A percentile compares a stretch with the other conserved stretches of the same genome.
These are phyloP conservation scores for Cotesia vestalis DNA, from an alignment of 1,140 invertebrate species.

Conservation along the genomic window DNA sequence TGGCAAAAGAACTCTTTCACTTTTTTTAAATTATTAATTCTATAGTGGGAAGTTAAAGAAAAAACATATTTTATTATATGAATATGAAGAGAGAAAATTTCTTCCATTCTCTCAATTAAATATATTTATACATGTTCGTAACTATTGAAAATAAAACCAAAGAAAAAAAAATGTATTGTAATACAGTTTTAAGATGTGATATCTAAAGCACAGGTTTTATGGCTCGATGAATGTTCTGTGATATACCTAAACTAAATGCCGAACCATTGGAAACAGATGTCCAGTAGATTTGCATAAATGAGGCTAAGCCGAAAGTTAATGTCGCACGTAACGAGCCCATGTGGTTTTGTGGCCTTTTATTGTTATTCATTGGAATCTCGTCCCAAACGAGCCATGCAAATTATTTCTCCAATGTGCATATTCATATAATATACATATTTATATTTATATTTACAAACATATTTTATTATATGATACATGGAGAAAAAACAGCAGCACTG, in stretches of 20 bases:
- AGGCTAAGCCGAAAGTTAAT: conserved; percentile 55
- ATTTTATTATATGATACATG: background rate
- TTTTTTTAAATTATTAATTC: too few relatives aligned
- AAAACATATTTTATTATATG: too few relatives aligned
- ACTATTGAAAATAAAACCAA: too few relatives aligned
- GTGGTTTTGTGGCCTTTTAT: conserved; percentile 44
- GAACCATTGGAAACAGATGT: conserved; percentile 52
- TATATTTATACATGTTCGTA: too few relatives aligned
- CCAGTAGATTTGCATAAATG: conserved; percentile 57
- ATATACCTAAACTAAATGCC: conserved; percentile 4
- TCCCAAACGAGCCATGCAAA: conserved; percentile 44
- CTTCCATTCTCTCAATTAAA: too few relatives aligned
- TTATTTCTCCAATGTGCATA: conserved; percentile 43
- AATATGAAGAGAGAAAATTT: too few relatives aligned
- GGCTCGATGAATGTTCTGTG: background rate
- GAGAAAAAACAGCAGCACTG: too few relatives aligned
- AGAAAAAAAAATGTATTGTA: too few relatives aligned
- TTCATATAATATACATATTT: conserved; percentile 1
- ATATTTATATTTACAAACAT: background rate
- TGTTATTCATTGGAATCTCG: conserved; percentile 51
- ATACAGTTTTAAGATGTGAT: too few relatives aligned
- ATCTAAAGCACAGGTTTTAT: background rate
- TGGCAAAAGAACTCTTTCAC: too few relatives aligned
- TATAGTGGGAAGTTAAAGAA: too few relatives aligned
- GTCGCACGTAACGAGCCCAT: conserved; percentile 48